Evolutionary conservation across 2,888 invertebrate species (phyloP).

Genomic region (Platypus cylindrus): DNA sequence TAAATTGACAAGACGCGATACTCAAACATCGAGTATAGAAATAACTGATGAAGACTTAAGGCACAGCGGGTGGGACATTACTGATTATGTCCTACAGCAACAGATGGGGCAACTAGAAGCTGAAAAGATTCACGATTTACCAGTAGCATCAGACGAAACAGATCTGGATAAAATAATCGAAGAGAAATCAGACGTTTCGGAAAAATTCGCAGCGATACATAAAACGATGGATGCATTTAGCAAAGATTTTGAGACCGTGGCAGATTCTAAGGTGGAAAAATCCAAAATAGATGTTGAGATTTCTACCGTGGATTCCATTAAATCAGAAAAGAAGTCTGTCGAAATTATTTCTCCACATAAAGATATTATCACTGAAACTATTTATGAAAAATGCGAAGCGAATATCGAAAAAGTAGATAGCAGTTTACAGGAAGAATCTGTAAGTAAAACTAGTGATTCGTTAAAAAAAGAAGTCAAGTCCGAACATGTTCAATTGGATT

Average conservation of each 20-base stretch:
- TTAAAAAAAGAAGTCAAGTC: constrained; percentile 4
- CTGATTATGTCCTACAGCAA: constrained; percentile 41
- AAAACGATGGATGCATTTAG: constrained; percentile 20
- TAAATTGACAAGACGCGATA: constrained; percentile 35
- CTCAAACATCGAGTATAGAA: constrained; percentile 43
- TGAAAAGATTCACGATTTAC: constrained; percentile 36
- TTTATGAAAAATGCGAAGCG: constrained; percentile 20
- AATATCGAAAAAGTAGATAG: constrained; percentile 20
- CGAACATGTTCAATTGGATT: constrained; percentile 3
- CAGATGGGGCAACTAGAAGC: constrained; percentile 35
- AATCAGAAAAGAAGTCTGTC: constrained; percentile 22
- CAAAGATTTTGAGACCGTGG: constrained; percentile 22
- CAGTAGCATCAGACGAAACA: constrained; percentile 25
- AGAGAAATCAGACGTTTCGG: constrained; percentile 22
- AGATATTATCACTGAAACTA: constrained; percentile 26
- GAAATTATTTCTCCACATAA: no score
- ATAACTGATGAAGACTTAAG: constrained; percentile 54
- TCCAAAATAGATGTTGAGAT: constrained; percentile 24
- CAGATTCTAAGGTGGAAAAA: constrained; percentile 23
- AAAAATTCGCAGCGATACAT: constrained; percentile 26
- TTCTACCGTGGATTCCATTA: constrained; percentile 23
- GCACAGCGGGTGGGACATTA: constrained; percentile 52
- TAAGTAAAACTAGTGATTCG: constrained; percentile 4
- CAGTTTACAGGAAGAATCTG: constrained; percentile 4
- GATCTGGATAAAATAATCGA: constrained; percentile 21